Evolutionary conservation across 2,888 invertebrate genomes (phyloP), one percentile per base, ranked within the genome.

Genomic region (Campopleginae sp.): DNA sequence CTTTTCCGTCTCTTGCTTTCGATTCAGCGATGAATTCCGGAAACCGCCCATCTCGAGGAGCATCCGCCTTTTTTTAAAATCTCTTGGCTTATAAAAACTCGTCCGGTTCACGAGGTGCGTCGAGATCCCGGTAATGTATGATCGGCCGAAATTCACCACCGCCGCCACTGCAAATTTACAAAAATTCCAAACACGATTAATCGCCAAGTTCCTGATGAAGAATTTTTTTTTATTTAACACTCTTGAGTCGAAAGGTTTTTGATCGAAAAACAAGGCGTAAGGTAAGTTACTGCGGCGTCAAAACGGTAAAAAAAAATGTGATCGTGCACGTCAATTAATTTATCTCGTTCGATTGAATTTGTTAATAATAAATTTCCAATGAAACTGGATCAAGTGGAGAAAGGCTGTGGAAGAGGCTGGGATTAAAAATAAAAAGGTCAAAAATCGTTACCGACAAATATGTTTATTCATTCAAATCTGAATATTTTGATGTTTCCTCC

Each of bases 71-170:
- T 61, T 23, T 51, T 51, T 31, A 27, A 74, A 70, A 68, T 51
- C 63, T 17, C 71, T 75, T 72, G 71, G 54, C 82, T 95, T 96
- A 97, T 90, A 97, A 95, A 94, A 97, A 97, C 94, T 98, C 97
- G 94, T 98, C 97, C 88, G 97, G 97, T 94, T 98, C 98, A 94
- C 97, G 96, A 87, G 98, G 98, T 89, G 98, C 98, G 94, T 98
- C 98, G 95, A 98, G 95, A 95, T 98, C 98, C 94, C 98, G 96
- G 95, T 98, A 98, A 95, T 98, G 98, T 94, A 98, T 97, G 93
- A 98, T 96, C 91, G 98, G 97, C 92, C 98, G 96, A 95, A 96
- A 97, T 94, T 98, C 98, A 91, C 96, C 95, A 93, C 95, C 96
- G 54, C 94, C 94, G 93, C 95, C 96, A 75, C 93, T 92, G 92